Base-by-base conservation (phyloP, 2,113 vertebrate genomes). In the Hipposideros armiger region DNA sequence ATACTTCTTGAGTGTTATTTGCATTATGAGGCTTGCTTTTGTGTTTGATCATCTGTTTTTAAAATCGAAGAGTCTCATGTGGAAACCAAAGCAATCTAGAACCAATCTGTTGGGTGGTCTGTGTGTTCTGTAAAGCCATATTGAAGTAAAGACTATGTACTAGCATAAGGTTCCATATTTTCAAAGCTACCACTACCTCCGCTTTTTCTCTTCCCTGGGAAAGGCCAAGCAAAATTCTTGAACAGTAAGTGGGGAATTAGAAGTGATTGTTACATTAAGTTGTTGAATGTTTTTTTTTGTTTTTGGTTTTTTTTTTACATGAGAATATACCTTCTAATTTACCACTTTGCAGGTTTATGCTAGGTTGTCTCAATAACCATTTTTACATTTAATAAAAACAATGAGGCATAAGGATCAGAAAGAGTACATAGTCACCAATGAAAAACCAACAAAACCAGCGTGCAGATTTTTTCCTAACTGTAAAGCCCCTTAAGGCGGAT, bases 91-190 rank as follows among this genome's bases (percentile, higher is more conserved):
- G 96, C 95, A 81, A 87, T 47, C 30, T 87, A 93, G 95, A 95
- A 15, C 52, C 45, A 96, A 73, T 87, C 4, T 94, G 26, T 47
- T 74, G 87, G 73, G 91, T 80, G 93, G 80, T 56, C 80, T 66
- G 56, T 91, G 87, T 97, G 94, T 95, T 92, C 72, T 96, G 87
- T 50, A 97, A 98, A 98, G 98, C 97, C 98, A 98, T 98, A 98
- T 2, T 89, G 36, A 96, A 97, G 93, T 64, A 4, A 96, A 97
- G 90, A 78, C 92, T 80, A 10, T 50, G 2, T 96, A 26, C 45
- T 13, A 78, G 91, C 66, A 86, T 94, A 95, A 84, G 40, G 7
- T 93, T 97, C 93, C 90, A 74, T 93, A 58, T 97, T 95, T 92
- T 96, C 94, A 95, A 95, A 95, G 89, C 60, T 98, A 93, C 66